Evolutionary conservation across 2,113 vertebrate species (phyloP), one percentile per base, ranked within the genome.

Genomic region (Catharus fuscescens): DNA sequence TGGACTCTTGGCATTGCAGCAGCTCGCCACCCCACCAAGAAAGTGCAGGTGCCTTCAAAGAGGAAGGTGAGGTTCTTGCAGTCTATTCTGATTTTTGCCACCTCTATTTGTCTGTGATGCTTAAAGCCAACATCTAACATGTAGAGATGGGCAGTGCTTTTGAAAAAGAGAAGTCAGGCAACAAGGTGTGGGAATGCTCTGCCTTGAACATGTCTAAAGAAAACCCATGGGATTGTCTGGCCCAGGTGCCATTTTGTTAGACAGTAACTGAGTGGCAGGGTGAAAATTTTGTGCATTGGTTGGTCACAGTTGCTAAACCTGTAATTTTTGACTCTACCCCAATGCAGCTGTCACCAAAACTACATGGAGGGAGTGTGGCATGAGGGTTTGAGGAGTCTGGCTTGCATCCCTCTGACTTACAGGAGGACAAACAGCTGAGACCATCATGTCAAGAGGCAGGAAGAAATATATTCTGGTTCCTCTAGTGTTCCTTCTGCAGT

Each of bases 301-400:
- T 92, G 65, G 47, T 71, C 11, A 3, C 0, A 0, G 24, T 28
- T 79, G 57, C 34, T 92, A 52, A 89, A 89, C 7, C 15, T 92
- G 48, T 31, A 73, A 42, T 78, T 38, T 73, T 32, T 91, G 47
- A 26, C 34, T 34, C 32, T 62, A 38, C 7, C 12, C 2, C 14
- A 25, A 25, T 14, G 18, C 24, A 89, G 2, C 52, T 54, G 19
- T 45, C 15, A 36, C 20, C 16, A 34, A 74, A 80, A 42, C 23
- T 60, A 26, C 5, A 1, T 0, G 0, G 40, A 10, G 17, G 20
- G 38, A 85, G 15, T 0, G 0, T 52, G 47, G 20, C 36, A 16
- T 48, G 54, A 14, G 57, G n/a, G 24, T 73, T 90, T 91, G 87
- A 78, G 45, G 40, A 45, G 8, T 23, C 65, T 57, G 56, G 10